Conservation (phyloP, 2,113 vertebrate genomes). For the Aramus guarauna region DNA sequence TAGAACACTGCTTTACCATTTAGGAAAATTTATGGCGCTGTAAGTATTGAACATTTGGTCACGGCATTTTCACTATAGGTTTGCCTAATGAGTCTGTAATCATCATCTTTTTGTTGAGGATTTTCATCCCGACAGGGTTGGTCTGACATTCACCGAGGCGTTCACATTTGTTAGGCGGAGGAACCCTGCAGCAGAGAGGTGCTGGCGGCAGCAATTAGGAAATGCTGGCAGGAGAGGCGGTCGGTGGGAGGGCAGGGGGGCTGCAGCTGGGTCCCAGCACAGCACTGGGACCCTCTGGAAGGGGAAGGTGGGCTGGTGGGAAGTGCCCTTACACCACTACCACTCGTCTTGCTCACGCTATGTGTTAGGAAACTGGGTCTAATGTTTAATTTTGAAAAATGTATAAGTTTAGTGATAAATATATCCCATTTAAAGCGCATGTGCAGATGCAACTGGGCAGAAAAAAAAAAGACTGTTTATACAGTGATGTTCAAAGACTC, state of each 20-base stretch:
- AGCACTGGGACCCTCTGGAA: not conserved
- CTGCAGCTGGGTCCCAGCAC: not conserved
- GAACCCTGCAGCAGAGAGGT: not conserved
- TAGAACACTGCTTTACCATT: slow-evolving; percentile 42
- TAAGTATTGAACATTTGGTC: slow-evolving; percentile 47
- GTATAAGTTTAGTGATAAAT: not conserved
- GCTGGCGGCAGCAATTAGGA: not conserved
- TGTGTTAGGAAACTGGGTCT: not conserved
- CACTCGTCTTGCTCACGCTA: not conserved
- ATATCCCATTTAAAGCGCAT: not conserved
- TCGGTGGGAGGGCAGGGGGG: not conserved
- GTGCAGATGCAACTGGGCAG: not conserved
- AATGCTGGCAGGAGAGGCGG: not conserved
- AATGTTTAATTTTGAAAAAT: not conserved
- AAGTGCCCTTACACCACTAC: not conserved
- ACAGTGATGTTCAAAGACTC: not conserved
- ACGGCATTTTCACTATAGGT: slow-evolving; percentile 30
- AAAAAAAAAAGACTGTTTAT: not conserved
- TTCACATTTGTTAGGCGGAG: not conserved
- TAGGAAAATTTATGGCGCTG: slow-evolving; percentile 54
- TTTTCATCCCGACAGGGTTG: not conserved
- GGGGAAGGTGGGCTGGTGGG: not conserved
- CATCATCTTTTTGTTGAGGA: slow-evolving; percentile 1
- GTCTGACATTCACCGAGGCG: not conserved
- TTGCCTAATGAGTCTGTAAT: slow-evolving; percentile 58